Base-by-base conservation (phyloP, 2,113 vertebrate genomes). In the Pollachius pollachius region DNA sequence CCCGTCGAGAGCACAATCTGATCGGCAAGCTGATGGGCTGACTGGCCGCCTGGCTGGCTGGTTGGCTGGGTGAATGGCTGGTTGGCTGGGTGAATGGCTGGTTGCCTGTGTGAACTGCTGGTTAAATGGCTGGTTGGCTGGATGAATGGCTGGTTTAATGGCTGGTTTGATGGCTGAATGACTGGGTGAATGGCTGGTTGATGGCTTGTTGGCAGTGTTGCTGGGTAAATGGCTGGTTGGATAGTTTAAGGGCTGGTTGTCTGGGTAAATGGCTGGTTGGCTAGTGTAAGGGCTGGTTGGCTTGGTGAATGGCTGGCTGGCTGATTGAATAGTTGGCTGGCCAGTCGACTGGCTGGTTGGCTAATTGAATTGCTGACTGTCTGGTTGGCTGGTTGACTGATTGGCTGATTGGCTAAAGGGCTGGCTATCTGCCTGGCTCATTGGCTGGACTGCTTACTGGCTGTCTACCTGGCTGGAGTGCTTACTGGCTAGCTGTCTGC, bases 1-100 rank as follows among this genome's bases (percentile, higher is more conserved):
- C 80, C 79, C 78, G 65, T 81, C 67, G 61, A 65, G 60, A 69
- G 68, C 71, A 70, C 76, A 77, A 87, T 81, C 69, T 60, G 81
- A 87, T 90, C 82, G 9, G 37, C 37, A 66, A 73, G 69, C 63
- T 68, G 15, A 15, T 64, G 59, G 11, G 69, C 15, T 68, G 75
- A 79, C 64, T 52, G 41, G 64, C 62, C 16, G 17, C 25, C 25
- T 8, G 62, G 23, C 23, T 16, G 25, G 37, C 37, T 41, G 37
- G 59, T n/a, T 23, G 59, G 21, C 21, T 61, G 19, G 59, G 5
- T 23, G 37, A 11, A 9, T 41, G 5, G 37, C 37, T 41, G 37
- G 37, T 41, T 41, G 37, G 11, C 25, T 62, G 23, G 13, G 5
- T 62, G 16, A 15, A 12, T 25, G 59, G 37, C 37, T 41, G 37